phyloP scores from a whole-genome alignment of 2,113 vertebrate genomes.

The Grus americana region DNA sequence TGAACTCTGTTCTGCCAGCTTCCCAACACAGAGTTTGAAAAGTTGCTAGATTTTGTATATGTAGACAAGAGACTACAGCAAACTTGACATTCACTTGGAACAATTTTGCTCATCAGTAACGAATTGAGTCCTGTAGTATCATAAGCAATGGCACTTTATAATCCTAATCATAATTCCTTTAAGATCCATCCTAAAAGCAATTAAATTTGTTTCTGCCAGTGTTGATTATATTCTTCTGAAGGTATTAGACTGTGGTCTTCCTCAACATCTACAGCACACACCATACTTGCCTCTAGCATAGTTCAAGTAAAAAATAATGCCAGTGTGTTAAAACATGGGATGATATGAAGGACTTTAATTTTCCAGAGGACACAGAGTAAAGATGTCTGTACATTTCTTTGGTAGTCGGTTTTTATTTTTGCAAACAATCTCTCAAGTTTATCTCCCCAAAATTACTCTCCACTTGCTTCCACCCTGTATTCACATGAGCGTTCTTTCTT shows the following conservation, averaged over 20 bases:
- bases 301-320: neutral
- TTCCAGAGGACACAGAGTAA: neutral
- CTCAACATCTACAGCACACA: neutral
- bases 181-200: neutral
- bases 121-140: neutral
- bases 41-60: neutral
- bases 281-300: neutral
- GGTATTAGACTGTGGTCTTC: neutral
- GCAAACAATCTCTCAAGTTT: neutral
- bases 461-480: neutral
- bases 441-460: neutral
- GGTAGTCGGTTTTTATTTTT: neutral
- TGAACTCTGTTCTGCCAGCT: neutral
- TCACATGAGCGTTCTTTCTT: neutral
- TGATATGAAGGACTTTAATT: neutral
- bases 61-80: neutral
- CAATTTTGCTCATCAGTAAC: neutral
- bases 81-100: neutral
- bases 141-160: neutral
- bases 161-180: neutral
- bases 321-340: neutral
- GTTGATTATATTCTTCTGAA: neutral
- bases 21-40: neutral
- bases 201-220: neutral
- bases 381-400: neutral